These are phyloP conservation scores for Marcusenius ussheri DNA, from an alignment of 2,113 vertebrate genomes.

Conservation along the genomic window DNA sequence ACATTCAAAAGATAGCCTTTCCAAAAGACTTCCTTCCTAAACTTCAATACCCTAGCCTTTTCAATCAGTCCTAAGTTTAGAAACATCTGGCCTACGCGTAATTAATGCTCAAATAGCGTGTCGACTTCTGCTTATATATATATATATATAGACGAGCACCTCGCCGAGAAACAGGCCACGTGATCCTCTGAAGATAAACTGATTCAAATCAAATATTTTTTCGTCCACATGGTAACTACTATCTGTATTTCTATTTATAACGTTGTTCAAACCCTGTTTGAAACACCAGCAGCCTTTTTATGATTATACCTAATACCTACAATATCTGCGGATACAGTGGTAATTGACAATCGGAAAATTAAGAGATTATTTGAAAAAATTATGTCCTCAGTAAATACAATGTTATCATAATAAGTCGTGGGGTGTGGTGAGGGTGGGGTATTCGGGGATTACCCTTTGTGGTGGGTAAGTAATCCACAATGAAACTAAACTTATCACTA, in stretches of 20 bases:
- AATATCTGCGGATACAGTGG: neutral
- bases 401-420: neutral
- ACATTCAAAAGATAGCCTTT: constrained; percentile 24
- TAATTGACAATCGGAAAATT: neutral
- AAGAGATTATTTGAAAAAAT: neutral
- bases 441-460: neutral
- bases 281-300: neutral
- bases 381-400: neutral
- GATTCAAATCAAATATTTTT: neutral
- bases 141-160: neutral
- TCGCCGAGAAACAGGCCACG: neutral
- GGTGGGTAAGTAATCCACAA: neutral
- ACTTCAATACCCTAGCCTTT: constrained; percentile 12
- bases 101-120: neutral
- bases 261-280: neutral
- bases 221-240: neutral
- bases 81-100: neutral
- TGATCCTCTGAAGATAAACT: neutral
- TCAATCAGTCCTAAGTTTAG: neutral
- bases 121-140: neutral
- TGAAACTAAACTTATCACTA: neutral
- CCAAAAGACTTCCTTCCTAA: constrained; percentile 37
- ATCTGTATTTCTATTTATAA: neutral
- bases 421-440: neutral
- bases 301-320: neutral